These are phyloP conservation scores for Todiramphus saurophagus DNA, from an alignment of 2,113 vertebrate species.

Conservation along the genomic window DNA sequence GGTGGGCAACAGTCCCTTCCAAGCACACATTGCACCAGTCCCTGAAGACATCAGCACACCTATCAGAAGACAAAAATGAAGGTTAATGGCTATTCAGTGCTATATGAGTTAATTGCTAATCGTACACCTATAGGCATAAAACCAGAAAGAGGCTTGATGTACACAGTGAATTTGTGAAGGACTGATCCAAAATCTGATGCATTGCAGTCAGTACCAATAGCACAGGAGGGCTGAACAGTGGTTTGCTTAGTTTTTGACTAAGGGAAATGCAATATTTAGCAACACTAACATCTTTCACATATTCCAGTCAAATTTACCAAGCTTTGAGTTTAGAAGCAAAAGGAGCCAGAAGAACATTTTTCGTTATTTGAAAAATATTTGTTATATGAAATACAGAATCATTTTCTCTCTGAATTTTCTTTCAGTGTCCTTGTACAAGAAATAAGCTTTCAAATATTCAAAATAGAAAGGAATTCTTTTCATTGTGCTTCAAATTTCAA, in stretches of 20 bases:
- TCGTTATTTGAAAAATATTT: neutral
- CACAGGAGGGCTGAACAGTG: fast-evolving
- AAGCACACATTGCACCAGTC: neutral
- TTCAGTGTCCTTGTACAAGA: neutral
- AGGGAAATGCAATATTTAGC: neutral
- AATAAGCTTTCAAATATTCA: neutral
- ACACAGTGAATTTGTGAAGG: neutral
- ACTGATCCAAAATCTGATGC: neutral
- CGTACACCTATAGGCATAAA: fast-evolving
- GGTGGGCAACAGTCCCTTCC: neutral
- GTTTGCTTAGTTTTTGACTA: neutral
- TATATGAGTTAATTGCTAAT: neutral
- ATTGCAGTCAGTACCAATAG: fast-evolving
- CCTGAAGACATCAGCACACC: neutral
- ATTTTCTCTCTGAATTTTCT: neutral
- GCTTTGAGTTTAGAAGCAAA: neutral
- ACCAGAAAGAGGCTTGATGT: neutral
- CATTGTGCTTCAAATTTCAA: neutral
- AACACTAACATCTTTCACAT: neutral
- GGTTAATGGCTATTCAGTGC: neutral
- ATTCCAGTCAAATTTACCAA: neutral
- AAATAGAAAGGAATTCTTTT: neutral
- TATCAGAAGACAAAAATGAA: neutral
- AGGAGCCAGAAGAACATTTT: neutral
- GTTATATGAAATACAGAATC: neutral